Conservation (phyloP, 1,140 invertebrate genomes). For the Drosophila neocordata region DNA sequence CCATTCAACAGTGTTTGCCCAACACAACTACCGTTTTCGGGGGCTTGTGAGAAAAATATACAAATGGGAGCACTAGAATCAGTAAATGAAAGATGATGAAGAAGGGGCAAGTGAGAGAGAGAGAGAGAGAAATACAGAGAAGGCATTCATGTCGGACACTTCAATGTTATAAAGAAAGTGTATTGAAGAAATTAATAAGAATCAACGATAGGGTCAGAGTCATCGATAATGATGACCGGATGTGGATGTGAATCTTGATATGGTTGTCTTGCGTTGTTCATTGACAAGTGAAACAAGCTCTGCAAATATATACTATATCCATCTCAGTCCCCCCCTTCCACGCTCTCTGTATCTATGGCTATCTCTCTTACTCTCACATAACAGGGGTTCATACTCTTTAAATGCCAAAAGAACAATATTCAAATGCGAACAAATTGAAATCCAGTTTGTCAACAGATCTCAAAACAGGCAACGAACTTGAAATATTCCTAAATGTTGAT, state of each 20-base stretch:
- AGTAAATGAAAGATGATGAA: background rate
- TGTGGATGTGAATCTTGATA: constrained; percentile 43
- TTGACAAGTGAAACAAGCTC: constrained; percentile 66
- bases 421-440: constrained; percentile 78
- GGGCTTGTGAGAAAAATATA: constrained; percentile 81
- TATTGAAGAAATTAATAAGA: constrained; percentile 79
- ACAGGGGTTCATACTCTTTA: constrained; percentile 29
- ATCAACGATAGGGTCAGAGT: constrained; percentile 50
- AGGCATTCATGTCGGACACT: constrained; percentile 61
- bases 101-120: no score
- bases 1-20: constrained; percentile 75
- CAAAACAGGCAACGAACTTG: constrained; percentile 37
- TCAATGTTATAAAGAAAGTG: constrained; percentile 71
- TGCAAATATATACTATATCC: constrained; percentile 3
- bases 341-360: background rate
- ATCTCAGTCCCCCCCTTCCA: background rate
- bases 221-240: constrained; percentile 60
- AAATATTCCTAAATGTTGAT: constrained; percentile 69
- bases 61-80: constrained; percentile 36
- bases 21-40: constrained; percentile 79
- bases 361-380: background rate
- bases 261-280: constrained; percentile 34
- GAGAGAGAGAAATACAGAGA: no score
- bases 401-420: constrained; percentile 60
- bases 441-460: constrained; percentile 78